Conservation (phyloP, 2,113 vertebrate genomes). For the Poeciliopsis occidentalis region DNA sequence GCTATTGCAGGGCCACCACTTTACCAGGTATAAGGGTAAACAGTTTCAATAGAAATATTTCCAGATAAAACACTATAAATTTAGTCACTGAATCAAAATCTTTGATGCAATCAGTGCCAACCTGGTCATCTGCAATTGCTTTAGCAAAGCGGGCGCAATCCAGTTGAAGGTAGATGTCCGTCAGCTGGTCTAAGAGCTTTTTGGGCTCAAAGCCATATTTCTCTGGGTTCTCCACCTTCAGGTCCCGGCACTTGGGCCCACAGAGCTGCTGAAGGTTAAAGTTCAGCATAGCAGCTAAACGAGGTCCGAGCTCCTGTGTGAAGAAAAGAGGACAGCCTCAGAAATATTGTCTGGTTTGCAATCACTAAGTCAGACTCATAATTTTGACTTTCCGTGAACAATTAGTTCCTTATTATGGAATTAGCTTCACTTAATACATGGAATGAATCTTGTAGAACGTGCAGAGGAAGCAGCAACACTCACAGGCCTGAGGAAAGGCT, state of each 20-base stretch:
- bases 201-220: slow-evolving; percentile 99
- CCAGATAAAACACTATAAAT: too few species aligned
- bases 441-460: not conserved
- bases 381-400: not conserved
- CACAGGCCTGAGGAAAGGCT: slow-evolving; percentile 98
- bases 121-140: slow-evolving; percentile 98
- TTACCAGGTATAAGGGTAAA: too few species aligned
- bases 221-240: slow-evolving; percentile 98
- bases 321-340: not conserved
- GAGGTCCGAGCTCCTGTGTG: slow-evolving; percentile 92
- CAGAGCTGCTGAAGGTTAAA: slow-evolving; percentile 98
- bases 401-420: not conserved
- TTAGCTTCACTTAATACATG: not conserved
- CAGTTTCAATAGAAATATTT: too few species aligned
- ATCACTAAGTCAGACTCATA: not conserved
- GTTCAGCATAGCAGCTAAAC: slow-evolving; percentile 97
- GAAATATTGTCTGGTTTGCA: not conserved
- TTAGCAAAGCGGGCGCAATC: slow-evolving; percentile 97
- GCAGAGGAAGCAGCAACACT: slow-evolving; percentile 69
- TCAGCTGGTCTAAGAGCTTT: slow-evolving; percentile 98
- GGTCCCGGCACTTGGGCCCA: slow-evolving; percentile 96
- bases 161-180: slow-evolving; percentile 96
- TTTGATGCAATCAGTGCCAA: slow-evolving; percentile 61
- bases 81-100: not conserved
- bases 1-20: too few species aligned